Conservation (phyloP, 2,113 vertebrate genomes). For the Aleadryas rufinucha region DNA sequence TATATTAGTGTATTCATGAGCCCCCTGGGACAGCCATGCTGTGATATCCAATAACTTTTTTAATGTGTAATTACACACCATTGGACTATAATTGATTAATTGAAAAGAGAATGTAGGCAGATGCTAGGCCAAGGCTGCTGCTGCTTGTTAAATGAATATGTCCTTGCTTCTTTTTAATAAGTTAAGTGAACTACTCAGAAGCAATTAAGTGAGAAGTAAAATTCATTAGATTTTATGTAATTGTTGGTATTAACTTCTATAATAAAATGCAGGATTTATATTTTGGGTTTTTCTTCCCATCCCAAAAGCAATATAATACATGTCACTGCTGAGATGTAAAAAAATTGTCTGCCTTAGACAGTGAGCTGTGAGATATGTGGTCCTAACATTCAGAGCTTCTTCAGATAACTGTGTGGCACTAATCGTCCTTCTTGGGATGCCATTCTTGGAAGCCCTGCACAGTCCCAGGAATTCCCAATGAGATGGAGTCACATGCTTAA, state of each 20-base stretch:
- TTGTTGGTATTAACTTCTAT: conserved; percentile 74
- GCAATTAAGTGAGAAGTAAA: conserved; percentile 77
- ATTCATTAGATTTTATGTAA: conserved; percentile 81
- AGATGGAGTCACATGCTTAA: background rate
- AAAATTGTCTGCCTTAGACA: background rate
- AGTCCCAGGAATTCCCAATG: background rate
- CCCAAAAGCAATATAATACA: conserved; percentile 47
- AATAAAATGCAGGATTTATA: conserved; percentile 72
- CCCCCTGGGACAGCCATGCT: conserved; percentile 71
- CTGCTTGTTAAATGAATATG: conserved; percentile 77
- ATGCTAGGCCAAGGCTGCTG: conserved; percentile 75
- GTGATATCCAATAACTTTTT: conserved; percentile 79
- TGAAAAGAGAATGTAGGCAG: conserved; percentile 81
- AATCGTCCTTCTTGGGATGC: background rate
- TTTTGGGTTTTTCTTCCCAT: conserved; percentile 17
- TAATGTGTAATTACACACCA: conserved; percentile 82
- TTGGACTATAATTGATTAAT: conserved; percentile 82
- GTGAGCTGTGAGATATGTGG: background rate
- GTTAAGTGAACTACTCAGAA: conserved; percentile 78
- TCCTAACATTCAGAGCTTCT: background rate
- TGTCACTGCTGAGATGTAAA: background rate
- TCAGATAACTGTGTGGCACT: background rate
- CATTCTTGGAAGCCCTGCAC: background rate
- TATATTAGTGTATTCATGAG: conserved; percentile 79
- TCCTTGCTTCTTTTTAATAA: conserved; percentile 80